phyloP scores from a whole-genome alignment of 2,888 invertebrate genomes.

The Euclidia mi region DNA sequence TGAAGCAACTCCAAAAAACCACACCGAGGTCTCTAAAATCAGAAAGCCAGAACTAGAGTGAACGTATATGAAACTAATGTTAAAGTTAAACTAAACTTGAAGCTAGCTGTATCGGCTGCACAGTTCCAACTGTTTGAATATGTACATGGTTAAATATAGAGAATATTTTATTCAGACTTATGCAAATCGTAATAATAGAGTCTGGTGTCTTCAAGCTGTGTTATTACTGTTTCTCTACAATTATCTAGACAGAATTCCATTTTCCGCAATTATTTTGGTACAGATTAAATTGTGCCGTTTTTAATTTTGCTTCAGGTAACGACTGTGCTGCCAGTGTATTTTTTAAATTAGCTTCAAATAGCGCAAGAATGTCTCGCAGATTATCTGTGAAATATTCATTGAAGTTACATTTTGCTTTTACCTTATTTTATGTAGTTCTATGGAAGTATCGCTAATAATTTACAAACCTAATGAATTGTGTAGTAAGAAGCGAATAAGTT shows the following conservation, averaged over 20 bases:
- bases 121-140: conserved; percentile 58
- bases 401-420: too few relatives aligned
- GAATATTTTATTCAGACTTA: conserved; percentile 69
- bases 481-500: too few relatives aligned
- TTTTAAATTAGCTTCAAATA: too few relatives aligned
- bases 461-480: too few relatives aligned
- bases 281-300: conserved; percentile 50
- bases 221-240: conserved; percentile 66
- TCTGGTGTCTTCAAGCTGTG: conserved; percentile 54
- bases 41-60: conserved; percentile 1
- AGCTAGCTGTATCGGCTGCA: conserved; percentile 51
- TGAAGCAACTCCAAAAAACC: background rate
- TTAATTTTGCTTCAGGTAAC: conserved; percentile 13
- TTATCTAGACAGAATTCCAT: conserved; percentile 63
- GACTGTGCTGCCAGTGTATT: too few relatives aligned
- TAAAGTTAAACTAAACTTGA: conserved; percentile 69
- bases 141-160: conserved; percentile 38
- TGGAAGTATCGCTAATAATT: too few relatives aligned
- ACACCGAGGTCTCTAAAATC: conserved; percentile 6
- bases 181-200: conserved; percentile 72
- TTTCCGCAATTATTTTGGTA: conserved; percentile 55
- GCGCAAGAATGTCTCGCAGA: too few relatives aligned
- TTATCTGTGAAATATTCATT: too few relatives aligned
- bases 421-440: too few relatives aligned
- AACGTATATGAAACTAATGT: conserved; percentile 53